phyloP scores from a whole-genome alignment of 2,797 vertebrate genomes.

The Myotis vivesi region DNA sequence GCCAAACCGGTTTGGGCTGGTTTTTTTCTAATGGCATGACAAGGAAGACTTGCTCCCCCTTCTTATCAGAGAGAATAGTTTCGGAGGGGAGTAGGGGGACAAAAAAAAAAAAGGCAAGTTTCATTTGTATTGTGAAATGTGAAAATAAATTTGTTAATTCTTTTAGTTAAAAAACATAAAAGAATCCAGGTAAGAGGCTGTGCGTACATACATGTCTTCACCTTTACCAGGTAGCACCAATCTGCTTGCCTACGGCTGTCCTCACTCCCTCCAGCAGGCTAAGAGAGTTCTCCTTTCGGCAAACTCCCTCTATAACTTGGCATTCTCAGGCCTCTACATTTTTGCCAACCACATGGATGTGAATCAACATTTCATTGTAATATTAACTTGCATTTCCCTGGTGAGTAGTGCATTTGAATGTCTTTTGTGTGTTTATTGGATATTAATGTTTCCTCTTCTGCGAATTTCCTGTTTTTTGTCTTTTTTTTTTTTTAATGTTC shows the following conservation, averaged over 20 bases:
- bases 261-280: neutral
- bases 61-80: neutral
- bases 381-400: neutral
- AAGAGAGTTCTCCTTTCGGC: neutral
- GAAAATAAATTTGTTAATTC: neutral
- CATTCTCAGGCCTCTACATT: neutral
- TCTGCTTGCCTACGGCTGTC: neutral
- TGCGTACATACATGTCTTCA: accelerated
- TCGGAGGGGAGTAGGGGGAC: neutral
- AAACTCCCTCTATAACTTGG: neutral
- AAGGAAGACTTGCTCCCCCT: neutral
- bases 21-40: neutral
- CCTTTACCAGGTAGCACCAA: neutral
- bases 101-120: neutral
- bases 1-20: no score
- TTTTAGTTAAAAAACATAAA: neutral
- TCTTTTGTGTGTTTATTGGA: neutral
- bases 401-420: neutral
- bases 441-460: neutral
- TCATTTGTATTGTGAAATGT: neutral
- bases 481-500: neutral
- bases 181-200: neutral
- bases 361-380: neutral
- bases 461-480: conserved; percentile 24
- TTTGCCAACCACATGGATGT: neutral